Base-by-base conservation (phyloP, 2,888 invertebrate genomes). In the Platypus cylindrus region DNA sequence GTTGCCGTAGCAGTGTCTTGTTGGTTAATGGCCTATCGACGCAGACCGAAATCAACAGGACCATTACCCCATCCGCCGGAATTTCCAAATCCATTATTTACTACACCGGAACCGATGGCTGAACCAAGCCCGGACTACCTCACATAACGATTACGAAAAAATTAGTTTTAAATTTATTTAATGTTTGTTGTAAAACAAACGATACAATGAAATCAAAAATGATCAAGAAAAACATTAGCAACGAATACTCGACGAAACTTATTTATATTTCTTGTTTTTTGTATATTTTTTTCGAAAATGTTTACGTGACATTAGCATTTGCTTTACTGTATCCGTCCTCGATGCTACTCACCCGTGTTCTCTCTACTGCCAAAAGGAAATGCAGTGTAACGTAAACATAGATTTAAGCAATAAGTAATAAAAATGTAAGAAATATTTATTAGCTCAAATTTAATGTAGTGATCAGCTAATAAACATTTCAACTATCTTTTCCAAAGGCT, bases 1-100 rank as follows among this genome's bases (percentile, higher is more conserved):
- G 90, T 93, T 37, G 91, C 91, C 17, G 85, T 91, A 32, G 90
- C 90, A 37, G 90, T 91, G 38, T 90, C 89, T 43, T 91, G 91
- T 64, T 93, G 91, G 91, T 71, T 91, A 46, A 85, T 91, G 75
- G 91, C 91, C 50, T 90, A 90, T 67, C 67, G 90, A 48, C 75
- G 89, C 50, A 75, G 84, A 55, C 84, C 89, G 33, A 86, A 86
- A 54, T 75, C 83, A 32, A 75, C 84, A 44, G 90, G 90, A 24
- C 91, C 91, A 29, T 70, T 91, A 52, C 90, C 91, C 47, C 91
- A 91, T 69, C 91, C 91, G 48, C 85, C 90, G 45, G 90, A 91
- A 66, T 90, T 91, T 67, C 91, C 91, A 39, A 91, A 91, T 64
- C 90, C 91, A 49, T 70, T 91, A 56, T 90, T 90, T 67, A 77